phyloP scores from a whole-genome alignment of 2,888 invertebrate species.

The Serripes groenlandicus region DNA sequence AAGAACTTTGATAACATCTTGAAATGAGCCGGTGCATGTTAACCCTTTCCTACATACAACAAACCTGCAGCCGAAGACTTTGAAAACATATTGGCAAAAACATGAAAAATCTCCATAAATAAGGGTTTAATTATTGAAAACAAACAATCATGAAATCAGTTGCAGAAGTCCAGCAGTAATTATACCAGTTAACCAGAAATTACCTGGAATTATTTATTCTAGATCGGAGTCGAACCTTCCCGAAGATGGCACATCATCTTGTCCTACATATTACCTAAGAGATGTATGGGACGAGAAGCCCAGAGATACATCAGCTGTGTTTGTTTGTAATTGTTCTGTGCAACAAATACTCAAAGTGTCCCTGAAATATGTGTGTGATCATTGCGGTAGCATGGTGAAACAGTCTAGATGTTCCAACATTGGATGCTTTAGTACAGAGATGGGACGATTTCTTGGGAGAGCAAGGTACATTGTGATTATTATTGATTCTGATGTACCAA shows the following conservation, averaged over 20 bases:
- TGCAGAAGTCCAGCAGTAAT: too few species aligned
- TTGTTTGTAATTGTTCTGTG: constrained; percentile 66
- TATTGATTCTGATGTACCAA: too few species aligned
- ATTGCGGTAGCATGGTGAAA: constrained; percentile 60
- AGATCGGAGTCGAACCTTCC: neutral
- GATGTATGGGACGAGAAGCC: constrained; percentile 12
- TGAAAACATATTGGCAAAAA: too few species aligned
- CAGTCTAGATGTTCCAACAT: constrained; percentile 47
- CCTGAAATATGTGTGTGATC: constrained; percentile 67
- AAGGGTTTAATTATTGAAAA: too few species aligned
- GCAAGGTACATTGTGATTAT: constrained; percentile 56
- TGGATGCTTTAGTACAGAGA: constrained; percentile 55
- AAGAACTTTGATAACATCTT: too few species aligned
- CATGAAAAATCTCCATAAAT: too few species aligned
- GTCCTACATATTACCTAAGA: neutral
- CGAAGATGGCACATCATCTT: neutral
- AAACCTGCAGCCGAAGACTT: too few species aligned
- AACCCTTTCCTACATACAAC: too few species aligned
- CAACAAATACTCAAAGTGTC: constrained; percentile 67
- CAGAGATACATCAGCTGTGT: constrained; percentile 6
- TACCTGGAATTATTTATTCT: neutral
- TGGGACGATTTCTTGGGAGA: constrained; percentile 53
- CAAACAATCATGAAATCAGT: too few species aligned
- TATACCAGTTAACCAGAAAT: too few species aligned
- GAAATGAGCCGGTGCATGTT: too few species aligned